These are phyloP conservation scores for Tachyglossus aculeatus DNA, from an alignment of 2,797 vertebrate genomes.

Conservation along the genomic window DNA sequence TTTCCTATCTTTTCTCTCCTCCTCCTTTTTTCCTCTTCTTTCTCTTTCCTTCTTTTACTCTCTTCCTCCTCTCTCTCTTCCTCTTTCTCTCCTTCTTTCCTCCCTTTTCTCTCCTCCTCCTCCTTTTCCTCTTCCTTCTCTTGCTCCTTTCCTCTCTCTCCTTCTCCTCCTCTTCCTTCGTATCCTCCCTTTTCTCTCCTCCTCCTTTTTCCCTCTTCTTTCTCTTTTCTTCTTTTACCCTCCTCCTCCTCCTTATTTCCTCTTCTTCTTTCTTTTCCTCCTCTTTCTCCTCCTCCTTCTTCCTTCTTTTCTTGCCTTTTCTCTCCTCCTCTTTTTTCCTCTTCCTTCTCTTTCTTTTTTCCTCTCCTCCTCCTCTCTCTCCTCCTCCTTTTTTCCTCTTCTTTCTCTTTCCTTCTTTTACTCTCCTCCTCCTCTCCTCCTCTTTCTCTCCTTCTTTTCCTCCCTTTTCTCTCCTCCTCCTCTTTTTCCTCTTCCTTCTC, in stretches of 20 bases:
- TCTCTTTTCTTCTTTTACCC: no score
- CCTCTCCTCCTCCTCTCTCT: neutral
- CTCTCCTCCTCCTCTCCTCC: neutral
- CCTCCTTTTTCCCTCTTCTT: no score
- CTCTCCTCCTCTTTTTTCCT: no score
- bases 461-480: no score
- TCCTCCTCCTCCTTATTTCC: neutral
- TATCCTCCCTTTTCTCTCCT: no score
- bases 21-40: no score
- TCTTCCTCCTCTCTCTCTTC: neutral
- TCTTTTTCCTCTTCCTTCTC: no score
- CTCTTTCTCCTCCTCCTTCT: neutral
- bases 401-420: neutral
- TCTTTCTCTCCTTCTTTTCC: neutral
- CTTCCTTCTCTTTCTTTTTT: neutral
- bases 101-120: fast-evolving
- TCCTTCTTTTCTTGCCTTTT: no score
- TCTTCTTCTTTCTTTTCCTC: fast-evolving
- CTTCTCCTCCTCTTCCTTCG: no score
- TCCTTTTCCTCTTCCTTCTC: neutral
- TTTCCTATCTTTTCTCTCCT: no score
- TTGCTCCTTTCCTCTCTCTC: neutral
- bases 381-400: neutral
- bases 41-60: no score
- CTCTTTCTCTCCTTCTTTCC: fast-evolving